These are phyloP conservation scores for Euura lappo DNA, from an alignment of 1,140 invertebrate species.

Conservation along the genomic window DNA sequence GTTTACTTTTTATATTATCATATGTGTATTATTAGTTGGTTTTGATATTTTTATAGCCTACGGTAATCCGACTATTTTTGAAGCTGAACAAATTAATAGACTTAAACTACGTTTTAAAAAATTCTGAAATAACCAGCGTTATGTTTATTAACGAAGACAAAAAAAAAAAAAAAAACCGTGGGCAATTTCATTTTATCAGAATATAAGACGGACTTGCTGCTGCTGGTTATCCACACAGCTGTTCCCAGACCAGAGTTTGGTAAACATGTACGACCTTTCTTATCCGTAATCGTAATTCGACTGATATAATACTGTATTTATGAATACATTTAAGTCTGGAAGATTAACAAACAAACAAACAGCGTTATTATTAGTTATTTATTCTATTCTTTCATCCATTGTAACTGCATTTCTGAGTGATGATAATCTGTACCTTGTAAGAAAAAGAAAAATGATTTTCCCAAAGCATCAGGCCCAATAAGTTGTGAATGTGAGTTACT, in stretches of 20 bases:
- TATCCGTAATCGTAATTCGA: constrained; percentile 16
- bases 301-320: constrained; percentile 12
- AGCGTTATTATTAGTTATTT: constrained; percentile 1
- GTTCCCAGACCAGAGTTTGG: background rate
- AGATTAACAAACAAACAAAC: constrained; percentile 3
- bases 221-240: constrained; percentile 3
- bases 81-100: too few relatives aligned
- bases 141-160: too few relatives aligned
- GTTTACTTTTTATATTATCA: too few relatives aligned
- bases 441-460: too few relatives aligned
- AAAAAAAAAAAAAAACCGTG: background rate
- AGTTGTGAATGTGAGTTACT: too few relatives aligned
- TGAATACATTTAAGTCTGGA: background rate
- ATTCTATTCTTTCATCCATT: background rate
- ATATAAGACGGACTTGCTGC: background rate
- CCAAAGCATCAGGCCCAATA: too few relatives aligned
- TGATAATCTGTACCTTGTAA: too few relatives aligned
- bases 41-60: too few relatives aligned
- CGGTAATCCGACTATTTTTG: too few relatives aligned
- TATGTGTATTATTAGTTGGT: background rate
- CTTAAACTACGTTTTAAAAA: too few relatives aligned
- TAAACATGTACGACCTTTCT: constrained; percentile 17
- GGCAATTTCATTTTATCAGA: constrained; percentile 5
- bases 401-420: background rate
- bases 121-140: background rate